Evolutionary conservation across 2,888 invertebrate genomes (phyloP).

Genomic region (Thereva nobilitata): DNA sequence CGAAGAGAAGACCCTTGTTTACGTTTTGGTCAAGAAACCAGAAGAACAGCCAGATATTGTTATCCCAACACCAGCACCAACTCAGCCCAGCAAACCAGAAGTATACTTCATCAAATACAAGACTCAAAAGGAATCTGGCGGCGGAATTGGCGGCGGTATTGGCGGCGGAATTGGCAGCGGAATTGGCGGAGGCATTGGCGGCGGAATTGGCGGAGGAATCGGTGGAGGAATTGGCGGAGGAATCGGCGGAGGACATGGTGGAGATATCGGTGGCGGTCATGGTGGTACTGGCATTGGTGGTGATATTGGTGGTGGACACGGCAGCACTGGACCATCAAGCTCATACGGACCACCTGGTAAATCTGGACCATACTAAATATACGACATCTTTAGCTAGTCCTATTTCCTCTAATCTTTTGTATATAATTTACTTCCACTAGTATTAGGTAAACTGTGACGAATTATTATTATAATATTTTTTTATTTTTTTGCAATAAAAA

Average conservation of each 20-base stretch:
- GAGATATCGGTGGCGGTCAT: slow-evolving; percentile 46
- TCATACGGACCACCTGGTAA: slow-evolving; percentile 73
- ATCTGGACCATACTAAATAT: slow-evolving; percentile 67
- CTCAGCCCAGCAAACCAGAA: slow-evolving; percentile 85
- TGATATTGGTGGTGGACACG: slow-evolving; percentile 45
- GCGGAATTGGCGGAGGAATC: slow-evolving; percentile 40
- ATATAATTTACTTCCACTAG: slow-evolving; percentile 43
- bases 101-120: slow-evolving; percentile 77
- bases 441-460: slow-evolving; percentile 43
- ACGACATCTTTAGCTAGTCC: slow-evolving; percentile 46
- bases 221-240: slow-evolving; percentile 48
- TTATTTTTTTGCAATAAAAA: slow-evolving; percentile 53
- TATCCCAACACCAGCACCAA: slow-evolving; percentile 77
- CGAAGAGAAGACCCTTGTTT: slow-evolving; percentile 86
- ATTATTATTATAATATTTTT: slow-evolving; percentile 38
- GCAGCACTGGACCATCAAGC: slow-evolving; percentile 57
- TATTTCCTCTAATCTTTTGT: slow-evolving; percentile 45
- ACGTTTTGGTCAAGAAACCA: slow-evolving; percentile 86
- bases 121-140: slow-evolving; percentile 55
- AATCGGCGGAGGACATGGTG: slow-evolving; percentile 54
- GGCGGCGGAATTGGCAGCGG: slow-evolving; percentile 40
- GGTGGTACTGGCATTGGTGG: slow-evolving; percentile 47
- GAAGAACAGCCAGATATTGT: slow-evolving; percentile 81
- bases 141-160: slow-evolving; percentile 27
- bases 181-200: slow-evolving; percentile 44